Base-by-base conservation (phyloP, 1,140 invertebrate genomes). In the Rhopalosiphum padi region DNA sequence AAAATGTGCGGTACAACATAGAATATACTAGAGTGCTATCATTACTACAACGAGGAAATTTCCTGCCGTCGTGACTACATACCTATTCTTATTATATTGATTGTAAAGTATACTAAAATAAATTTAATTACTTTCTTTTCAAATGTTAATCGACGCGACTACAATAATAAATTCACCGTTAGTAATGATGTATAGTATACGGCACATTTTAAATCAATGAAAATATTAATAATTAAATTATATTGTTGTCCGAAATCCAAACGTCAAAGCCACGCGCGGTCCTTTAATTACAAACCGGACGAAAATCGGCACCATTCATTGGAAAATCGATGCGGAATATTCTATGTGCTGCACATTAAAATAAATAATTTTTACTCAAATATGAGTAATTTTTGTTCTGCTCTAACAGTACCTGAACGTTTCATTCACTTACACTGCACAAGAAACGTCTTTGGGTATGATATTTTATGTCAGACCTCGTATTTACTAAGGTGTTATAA, bases 221-320 rank as follows among this genome's bases (percentile, higher is more conserved):
- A 85, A 85, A 85, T 85, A 41, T 85, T 85, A 85, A 85, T 85
- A 41, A 85, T 85, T 41, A 35, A 83, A 85, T 77, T 41, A 43
- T 25, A 85, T 85, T 85, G 83, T 85, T 43, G 37, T 85, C 85
- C 43, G 5, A 46, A 87, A 48, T 46, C 85, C 37, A 48, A 87
- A 46, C 43, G 85, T 87, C 85, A 87, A n/a, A 87, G 43, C 85
- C 43, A 48, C 30, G 30, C 85, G 37, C 11, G 41, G n/a, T 46
- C 15, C 25, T 46, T 43, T 87, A 87, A 46, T 46, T 48, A 46
- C 30, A 3, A 77, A 77, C 60, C 60, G 60, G 60, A 77, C 60
- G 15, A 77, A 77, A 77, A 77, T 77, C 30, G 60, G 5, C 43
- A 25, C 43, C 25, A 43, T 43, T 43, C 43, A 15, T 86, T 41